phyloP scores from a whole-genome alignment of 2,797 vertebrate species.

The Pseudochirops cupreus region DNA sequence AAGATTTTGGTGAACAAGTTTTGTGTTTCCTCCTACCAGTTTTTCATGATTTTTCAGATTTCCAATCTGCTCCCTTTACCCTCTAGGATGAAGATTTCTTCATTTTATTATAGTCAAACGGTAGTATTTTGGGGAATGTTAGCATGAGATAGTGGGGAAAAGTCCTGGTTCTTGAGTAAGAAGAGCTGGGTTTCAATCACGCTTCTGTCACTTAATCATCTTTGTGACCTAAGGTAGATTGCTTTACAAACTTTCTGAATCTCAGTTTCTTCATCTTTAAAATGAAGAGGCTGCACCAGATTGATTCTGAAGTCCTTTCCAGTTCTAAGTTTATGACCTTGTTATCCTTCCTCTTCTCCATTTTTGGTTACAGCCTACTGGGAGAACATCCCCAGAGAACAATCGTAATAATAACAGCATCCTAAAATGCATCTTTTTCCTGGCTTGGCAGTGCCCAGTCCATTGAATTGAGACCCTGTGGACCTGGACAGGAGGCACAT shows the following conservation, averaged over 20 bases:
- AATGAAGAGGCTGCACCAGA: background rate
- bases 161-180: conserved; percentile 1
- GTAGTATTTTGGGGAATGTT: conserved; percentile 18
- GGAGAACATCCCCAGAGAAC: background rate
- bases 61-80: background rate
- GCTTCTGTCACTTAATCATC: conserved; percentile 28
- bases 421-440: background rate
- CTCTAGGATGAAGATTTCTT: background rate
- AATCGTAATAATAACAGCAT: background rate
- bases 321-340: background rate
- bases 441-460: background rate
- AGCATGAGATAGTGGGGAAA: conserved; percentile 25
- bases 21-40: background rate
- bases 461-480: background rate
- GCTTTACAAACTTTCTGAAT: conserved; percentile 14
- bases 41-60: background rate
- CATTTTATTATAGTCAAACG: background rate
- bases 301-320: background rate
- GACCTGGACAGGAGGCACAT: background rate
- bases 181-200: background rate
- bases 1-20: background rate
- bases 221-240: conserved; percentile 34
- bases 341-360: conserved; percentile 3
- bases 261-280: conserved; percentile 49
- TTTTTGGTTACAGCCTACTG: background rate